Evolutionary conservation across 2,113 vertebrate species (phyloP).

Genomic region (Chascanopsetta lugubris): DNA sequence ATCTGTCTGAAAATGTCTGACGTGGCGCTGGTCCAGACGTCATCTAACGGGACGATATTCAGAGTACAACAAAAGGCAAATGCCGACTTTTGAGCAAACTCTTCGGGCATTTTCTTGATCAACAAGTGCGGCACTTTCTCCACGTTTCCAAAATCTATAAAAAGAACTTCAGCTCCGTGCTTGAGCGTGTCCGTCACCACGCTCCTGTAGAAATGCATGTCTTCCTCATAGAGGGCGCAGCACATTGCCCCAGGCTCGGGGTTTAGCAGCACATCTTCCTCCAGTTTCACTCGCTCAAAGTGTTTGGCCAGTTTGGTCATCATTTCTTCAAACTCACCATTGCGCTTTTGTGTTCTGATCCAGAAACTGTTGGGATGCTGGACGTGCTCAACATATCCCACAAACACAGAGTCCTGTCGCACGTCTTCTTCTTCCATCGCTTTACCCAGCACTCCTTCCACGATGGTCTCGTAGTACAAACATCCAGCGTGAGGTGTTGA

Average conservation of each 20-base stretch:
- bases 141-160: slow-evolving; percentile 92
- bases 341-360: slow-evolving; percentile 81
- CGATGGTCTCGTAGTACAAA: slow-evolving; percentile 42
- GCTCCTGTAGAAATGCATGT: slow-evolving; percentile 87
- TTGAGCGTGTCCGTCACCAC: slow-evolving; percentile 78
- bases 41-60: slow-evolving; percentile 79
- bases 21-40: slow-evolving; percentile 82
- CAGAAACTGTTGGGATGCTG: slow-evolving; percentile 89
- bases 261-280: slow-evolving; percentile 82
- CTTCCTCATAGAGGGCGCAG: slow-evolving; percentile 87
- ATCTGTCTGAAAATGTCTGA: slow-evolving; percentile 83
- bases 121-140: slow-evolving; percentile 83
- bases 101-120: slow-evolving; percentile 85
- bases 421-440: slow-evolving; percentile 74
- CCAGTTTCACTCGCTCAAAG: slow-evolving; percentile 76
- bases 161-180: slow-evolving; percentile 81
- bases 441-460: slow-evolving; percentile 29
- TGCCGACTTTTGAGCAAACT: slow-evolving; percentile 80
- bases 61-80: slow-evolving; percentile 88
- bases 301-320: slow-evolving; percentile 78
- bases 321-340: slow-evolving; percentile 84
- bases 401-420: slow-evolving; percentile 69
- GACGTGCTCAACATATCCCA: slow-evolving; percentile 82
- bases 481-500: background rate
- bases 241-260: slow-evolving; percentile 86